Conservation (phyloP, 2,888 invertebrate genomes). For the Lasioglossum villosulum region DNA sequence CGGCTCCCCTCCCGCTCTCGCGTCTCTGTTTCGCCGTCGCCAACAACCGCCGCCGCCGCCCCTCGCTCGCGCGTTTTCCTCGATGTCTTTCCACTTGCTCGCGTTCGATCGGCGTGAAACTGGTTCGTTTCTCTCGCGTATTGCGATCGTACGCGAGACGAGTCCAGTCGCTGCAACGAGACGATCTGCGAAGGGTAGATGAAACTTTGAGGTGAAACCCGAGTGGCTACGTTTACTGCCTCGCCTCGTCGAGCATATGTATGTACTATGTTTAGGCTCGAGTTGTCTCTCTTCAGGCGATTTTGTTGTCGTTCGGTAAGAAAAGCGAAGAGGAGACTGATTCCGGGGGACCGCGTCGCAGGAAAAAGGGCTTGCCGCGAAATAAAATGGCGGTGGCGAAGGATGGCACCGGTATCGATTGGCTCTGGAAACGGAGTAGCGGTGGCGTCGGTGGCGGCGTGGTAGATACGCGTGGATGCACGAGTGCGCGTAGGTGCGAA, state of each 20-base stretch:
- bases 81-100: neutral
- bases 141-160: neutral
- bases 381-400: conserved; percentile 80
- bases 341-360: neutral
- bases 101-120: neutral
- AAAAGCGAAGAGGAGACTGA: neutral
- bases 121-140: neutral
- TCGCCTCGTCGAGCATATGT: too few relatives aligned
- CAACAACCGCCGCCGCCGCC: neutral
- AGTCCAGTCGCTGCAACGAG: neutral
- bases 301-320: too few relatives aligned
- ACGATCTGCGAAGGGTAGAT: neutral
- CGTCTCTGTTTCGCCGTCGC: neutral
- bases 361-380: conserved; percentile 71
- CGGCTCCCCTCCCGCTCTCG: conserved; percentile 11
- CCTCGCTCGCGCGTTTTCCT: conserved; percentile 9
- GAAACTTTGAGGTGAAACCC: too few relatives aligned
- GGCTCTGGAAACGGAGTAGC: conserved; percentile 61
- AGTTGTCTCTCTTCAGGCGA: too few relatives aligned
- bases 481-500: conserved; percentile 65
- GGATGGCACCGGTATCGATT: conserved; percentile 80
- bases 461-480: conserved; percentile 24
- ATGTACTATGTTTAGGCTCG: too few relatives aligned
- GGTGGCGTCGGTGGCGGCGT: conserved; percentile 30
- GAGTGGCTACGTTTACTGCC: too few relatives aligned